Conservation (phyloP, 2,888 invertebrate species). For the Tortricodes alternella region DNA sequence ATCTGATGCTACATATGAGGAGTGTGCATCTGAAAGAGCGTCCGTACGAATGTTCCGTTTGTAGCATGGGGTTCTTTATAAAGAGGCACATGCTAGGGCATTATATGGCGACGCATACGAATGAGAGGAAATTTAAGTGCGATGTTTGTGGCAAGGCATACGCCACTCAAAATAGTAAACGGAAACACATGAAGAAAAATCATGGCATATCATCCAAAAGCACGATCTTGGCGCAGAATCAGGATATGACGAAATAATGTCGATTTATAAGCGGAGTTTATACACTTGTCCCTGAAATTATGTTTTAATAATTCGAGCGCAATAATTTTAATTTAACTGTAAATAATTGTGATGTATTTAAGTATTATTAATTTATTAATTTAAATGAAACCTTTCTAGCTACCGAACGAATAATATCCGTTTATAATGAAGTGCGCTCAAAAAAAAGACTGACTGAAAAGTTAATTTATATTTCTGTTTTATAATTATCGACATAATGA, state of each 20-base stretch:
- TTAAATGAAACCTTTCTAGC: not conserved
- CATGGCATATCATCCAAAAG: conserved; percentile 59
- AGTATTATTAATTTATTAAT: conserved; percentile 1
- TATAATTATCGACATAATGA: not conserved
- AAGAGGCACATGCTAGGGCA: conserved; percentile 76
- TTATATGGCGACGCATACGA: conserved; percentile 74
- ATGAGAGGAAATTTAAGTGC: conserved; percentile 82
- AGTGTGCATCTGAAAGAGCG: conserved; percentile 72
- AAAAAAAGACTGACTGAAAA: conserved; percentile 1
- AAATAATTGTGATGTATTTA: not conserved
- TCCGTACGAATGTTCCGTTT: conserved; percentile 71
- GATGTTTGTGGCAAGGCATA: conserved; percentile 83
- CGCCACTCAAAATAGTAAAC: conserved; percentile 68
- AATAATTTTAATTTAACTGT: too few relatives aligned
- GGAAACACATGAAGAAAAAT: conserved; percentile 74
- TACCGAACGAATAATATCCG: too few relatives aligned
- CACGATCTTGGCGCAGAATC: conserved; percentile 34
- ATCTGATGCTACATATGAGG: conserved; percentile 67
- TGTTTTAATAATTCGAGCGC: too few relatives aligned
- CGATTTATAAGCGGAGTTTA: conserved; percentile 2
- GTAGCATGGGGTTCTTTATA: conserved; percentile 74
- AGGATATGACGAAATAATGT: conserved; percentile 36
- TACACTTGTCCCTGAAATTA: not conserved
- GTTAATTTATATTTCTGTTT: not conserved
- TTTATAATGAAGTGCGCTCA: not conserved